These are phyloP conservation scores for Chaenodraco wilsoni DNA, from an alignment of 2,797 vertebrate genomes.

Conservation along the genomic window DNA sequence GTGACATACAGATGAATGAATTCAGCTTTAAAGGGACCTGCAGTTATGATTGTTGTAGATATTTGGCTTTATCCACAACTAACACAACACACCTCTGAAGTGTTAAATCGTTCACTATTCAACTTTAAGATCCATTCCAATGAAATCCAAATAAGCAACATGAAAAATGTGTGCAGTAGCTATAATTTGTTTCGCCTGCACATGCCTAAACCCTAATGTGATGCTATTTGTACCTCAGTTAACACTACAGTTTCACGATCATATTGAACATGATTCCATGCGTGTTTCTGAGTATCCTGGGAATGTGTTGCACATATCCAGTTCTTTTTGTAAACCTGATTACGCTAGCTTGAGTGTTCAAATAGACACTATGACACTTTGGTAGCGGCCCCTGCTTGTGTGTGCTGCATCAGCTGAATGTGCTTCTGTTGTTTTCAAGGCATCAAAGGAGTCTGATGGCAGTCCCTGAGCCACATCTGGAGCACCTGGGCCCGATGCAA, in stretches of 20 bases:
- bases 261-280: neutral
- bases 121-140: neutral
- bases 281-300: neutral
- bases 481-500: too few relatives aligned
- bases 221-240: neutral
- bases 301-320: neutral
- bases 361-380: neutral
- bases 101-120: neutral
- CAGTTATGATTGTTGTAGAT: too few relatives aligned
- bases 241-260: neutral
- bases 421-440: too few relatives aligned
- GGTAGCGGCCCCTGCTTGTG: too few relatives aligned
- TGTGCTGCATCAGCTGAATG: too few relatives aligned
- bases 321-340: neutral
- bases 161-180: neutral
- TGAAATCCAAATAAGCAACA: conserved; percentile 10
- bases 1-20: too few relatives aligned
- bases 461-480: too few relatives aligned
- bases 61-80: neutral
- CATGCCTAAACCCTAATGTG: neutral
- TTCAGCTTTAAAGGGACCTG: too few relatives aligned
- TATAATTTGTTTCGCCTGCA: conserved; percentile 1
- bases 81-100: too few relatives aligned
- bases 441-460: too few relatives aligned
- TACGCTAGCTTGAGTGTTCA: neutral